Evolutionary conservation across 2,797 vertebrate genomes (phyloP), one percentile per base, ranked within the genome.

Genomic region (Falco peregrinus): DNA sequence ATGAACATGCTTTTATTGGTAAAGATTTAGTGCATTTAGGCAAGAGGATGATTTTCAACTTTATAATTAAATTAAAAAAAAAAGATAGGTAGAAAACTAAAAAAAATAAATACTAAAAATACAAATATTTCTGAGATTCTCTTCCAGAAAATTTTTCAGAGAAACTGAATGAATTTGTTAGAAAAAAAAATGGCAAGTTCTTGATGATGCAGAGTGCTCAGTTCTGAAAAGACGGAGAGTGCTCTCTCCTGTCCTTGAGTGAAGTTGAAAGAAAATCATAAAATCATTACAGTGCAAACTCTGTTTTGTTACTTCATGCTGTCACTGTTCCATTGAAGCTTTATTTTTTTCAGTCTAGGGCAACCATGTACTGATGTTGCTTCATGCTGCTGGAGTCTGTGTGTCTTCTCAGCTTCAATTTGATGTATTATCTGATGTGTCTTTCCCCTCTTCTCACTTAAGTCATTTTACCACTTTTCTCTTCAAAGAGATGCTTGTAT

Each of bases 351-450:
- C 60, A 41, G 8, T 19, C 16, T 51, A 82, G 63, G 53, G 31
- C 6, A 0, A 56, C 54, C 47, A 20, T 87, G 67, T 88, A 51
- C 80, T 93, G 57, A 78, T 2, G 10, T 21, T 73, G 35, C 65
- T 82, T 90, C 1, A 0, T 85, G 86, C 60, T 89, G 71, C 45
- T 93, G 41, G 15, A 90, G 64, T 80, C 71, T 92, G 48, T 87
- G 67, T 75, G 89, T 82, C 80, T 95, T 84, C 93, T 82, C 83
- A 87, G 63, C 41, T 91, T 84, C 51, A 63, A 4, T 93, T 87
- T 97, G 93, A 95, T 89, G 75, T 60, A 50, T 71, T 59, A 59
- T 61, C 51, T 95, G 78, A 94, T 87, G 78, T 90, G 31, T 95
- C 70, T 87, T 74, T 94, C 64, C 17, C 20, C 19, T 76, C 41